Evolutionary conservation across 2,797 vertebrate genomes (phyloP).

Genomic region (Coccyzus lansbergi): DNA sequence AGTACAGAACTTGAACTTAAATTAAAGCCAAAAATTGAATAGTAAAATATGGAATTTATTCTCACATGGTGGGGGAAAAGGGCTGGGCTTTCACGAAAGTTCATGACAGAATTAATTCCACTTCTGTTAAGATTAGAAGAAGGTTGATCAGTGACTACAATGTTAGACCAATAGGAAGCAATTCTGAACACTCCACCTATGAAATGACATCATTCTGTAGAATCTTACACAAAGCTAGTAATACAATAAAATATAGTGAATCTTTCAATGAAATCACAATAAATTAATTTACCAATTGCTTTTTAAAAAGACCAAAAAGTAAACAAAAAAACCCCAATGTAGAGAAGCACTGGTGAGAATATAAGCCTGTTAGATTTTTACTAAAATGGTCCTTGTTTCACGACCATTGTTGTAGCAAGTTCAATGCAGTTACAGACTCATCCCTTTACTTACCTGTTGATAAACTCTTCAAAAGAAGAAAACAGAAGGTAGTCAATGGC

Average conservation of each 20-base stretch:
- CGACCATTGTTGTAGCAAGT: not conserved
- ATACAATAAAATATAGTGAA: not conserved
- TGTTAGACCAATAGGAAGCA: not conserved
- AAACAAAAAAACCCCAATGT: not conserved
- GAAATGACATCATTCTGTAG: not conserved
- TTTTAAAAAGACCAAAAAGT: not conserved
- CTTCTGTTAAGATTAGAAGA: not conserved
- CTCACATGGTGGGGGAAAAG: not conserved
- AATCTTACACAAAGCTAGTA: not conserved
- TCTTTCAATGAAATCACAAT: not conserved
- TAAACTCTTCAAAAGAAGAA: constrained; percentile 87
- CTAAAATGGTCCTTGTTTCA: not conserved
- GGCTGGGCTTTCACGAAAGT: not conserved
- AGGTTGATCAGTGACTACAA: not conserved
- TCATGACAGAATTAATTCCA: not conserved
- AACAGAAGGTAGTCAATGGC: constrained; percentile 96
- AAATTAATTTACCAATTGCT: not conserved
- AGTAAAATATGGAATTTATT: not conserved
- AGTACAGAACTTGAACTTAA: not conserved
- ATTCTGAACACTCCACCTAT: not conserved
- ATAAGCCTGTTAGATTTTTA: not conserved
- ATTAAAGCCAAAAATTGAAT: not conserved
- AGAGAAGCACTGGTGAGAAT: too few species aligned
- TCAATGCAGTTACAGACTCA: not conserved
- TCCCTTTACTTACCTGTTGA: constrained; percentile 80